phyloP scores from a whole-genome alignment of 2,888 invertebrate genomes.

The Ochropleura leucogaster region DNA sequence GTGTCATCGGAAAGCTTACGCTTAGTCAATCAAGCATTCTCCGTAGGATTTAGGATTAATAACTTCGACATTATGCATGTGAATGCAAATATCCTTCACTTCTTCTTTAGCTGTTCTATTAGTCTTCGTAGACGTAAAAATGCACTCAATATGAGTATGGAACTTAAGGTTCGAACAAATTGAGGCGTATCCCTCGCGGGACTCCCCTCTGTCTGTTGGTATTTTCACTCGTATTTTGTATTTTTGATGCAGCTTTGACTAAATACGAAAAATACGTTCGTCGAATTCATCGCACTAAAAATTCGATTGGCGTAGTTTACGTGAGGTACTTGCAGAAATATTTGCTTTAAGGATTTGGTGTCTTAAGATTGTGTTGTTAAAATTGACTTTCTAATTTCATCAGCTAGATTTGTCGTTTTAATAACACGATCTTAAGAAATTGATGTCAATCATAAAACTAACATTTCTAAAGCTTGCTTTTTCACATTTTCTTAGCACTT shows the following conservation, averaged over 20 bases:
- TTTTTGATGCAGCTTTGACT: constrained; percentile 2
- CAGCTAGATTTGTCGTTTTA: not conserved
- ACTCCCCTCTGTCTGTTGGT: not conserved
- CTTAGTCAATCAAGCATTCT: not conserved
- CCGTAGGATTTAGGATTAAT: not conserved
- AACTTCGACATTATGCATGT: constrained; percentile 3
- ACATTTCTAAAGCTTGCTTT: constrained; percentile 42
- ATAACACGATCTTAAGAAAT: constrained; percentile 9
- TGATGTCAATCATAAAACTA: constrained; percentile 4
- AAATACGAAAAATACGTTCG: constrained; percentile 33
- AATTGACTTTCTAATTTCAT: not conserved
- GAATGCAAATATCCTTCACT: not conserved
- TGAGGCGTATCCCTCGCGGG: not conserved
- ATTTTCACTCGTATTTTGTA: not conserved
- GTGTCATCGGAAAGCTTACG: not conserved
- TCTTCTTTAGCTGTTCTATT: not conserved
- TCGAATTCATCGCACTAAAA: constrained; percentile 38
- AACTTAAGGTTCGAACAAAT: not conserved
- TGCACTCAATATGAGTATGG: not conserved
- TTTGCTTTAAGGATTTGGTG: constrained; percentile 2
- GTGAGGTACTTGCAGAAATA: not conserved
- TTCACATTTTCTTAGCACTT: constrained; percentile 33
- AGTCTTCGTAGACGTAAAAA: not conserved
- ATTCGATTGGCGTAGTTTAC: constrained; percentile 40
- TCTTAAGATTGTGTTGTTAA: constrained; percentile 7